Base-by-base conservation (phyloP, 2,888 invertebrate genomes). In the Anarsia innoxiella region DNA sequence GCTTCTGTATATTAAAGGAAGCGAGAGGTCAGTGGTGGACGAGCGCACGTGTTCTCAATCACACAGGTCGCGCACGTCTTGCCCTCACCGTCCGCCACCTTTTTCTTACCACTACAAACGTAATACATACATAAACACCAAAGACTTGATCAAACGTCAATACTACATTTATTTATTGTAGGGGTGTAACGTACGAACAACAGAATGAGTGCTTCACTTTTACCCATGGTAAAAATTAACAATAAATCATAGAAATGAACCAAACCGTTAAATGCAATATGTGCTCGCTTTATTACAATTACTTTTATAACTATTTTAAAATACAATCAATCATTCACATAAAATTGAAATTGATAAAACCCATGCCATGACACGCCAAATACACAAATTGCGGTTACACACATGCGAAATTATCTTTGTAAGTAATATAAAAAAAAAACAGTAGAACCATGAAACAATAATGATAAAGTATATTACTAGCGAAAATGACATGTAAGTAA, bases 381-480 rank as follows among this genome's bases (percentile, higher is more conserved):
- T 75, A 74, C 74, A 74, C 66, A 72, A 72, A 65, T 59, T 68
- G 67, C 66, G 67, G 67, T 72, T 74, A 78, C 74, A 79, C 73
- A 77, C 74, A 70, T 69, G 68, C 70, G 61, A 75, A 75, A n/a
- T n/a, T n/a, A n/a, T n/a, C n/a, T n/a, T n/a, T n/a, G n/a, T n/a
- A n/a, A 74, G 64, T 68, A 69, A 66, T 59, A 69, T 59, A 68
- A 65, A 57, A 68, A 69, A 66, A 68, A 71, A 77, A 78, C 73
- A 76, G 72, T 70, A 77, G 71, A 77, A 76, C 68, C 63, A 62
- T 73, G 63, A 73, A 78, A 77, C 68, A 72, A 77, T 66, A 69
- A 76, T 75, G 71, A 74, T 57, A 67, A 67, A 64, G 61, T 49
- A 63, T 54, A 63, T 56, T 57, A 64, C 64, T 59, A 71, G 72